phyloP scores from a whole-genome alignment of 2,113 vertebrate species.

The Puffinus mauretanicus region DNA sequence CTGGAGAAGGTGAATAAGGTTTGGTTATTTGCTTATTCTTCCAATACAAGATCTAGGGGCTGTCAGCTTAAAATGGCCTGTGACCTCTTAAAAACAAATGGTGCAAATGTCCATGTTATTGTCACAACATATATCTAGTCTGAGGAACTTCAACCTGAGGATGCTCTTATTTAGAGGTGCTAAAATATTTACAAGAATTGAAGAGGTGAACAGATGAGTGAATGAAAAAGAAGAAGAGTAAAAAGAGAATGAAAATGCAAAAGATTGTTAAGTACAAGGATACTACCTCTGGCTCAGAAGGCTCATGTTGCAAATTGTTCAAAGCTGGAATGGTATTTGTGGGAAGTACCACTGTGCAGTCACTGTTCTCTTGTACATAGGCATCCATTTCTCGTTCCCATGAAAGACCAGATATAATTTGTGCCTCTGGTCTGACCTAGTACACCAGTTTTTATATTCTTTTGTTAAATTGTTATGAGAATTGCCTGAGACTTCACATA shows the following conservation, averaged over 20 bases:
- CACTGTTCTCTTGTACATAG: not conserved
- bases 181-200: not conserved
- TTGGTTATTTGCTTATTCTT: not conserved
- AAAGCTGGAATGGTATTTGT: not conserved
- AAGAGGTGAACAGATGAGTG: not conserved
- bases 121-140: not conserved
- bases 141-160: not conserved
- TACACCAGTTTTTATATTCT: not conserved
- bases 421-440: not conserved
- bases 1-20: not conserved
- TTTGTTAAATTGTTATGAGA: not conserved
- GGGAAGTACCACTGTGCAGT: not conserved
- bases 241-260: not conserved
- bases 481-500: not conserved
- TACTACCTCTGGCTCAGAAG: not conserved
- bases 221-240: not conserved
- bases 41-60: not conserved
- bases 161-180: not conserved
- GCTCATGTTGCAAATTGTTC: not conserved
- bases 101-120: not conserved
- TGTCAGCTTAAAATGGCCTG: not conserved
- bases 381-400: not conserved
- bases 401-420: not conserved
- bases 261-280: not conserved
- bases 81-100: not conserved